Evolutionary conservation across 2,888 invertebrate species (phyloP).

Genomic region (Fissipunctia ypsillon): DNA sequence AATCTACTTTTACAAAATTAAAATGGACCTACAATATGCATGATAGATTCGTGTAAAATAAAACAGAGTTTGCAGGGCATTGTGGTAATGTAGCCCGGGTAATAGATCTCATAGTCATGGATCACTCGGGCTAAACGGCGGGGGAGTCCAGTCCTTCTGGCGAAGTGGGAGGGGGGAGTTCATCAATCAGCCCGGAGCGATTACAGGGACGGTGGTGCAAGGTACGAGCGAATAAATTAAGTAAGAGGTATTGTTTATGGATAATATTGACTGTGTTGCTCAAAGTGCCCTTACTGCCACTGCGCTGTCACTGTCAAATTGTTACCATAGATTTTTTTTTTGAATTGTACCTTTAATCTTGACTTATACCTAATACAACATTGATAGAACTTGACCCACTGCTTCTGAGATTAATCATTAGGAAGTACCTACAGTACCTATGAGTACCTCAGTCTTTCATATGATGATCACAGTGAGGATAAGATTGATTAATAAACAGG

Average conservation of each 20-base stretch:
- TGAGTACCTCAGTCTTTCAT: no score
- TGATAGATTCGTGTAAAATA: conserved; percentile 73
- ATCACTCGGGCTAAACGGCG: conserved; percentile 82
- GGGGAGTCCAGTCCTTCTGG: conserved; percentile 69
- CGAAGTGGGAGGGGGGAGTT: conserved; percentile 77
- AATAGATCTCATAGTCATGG: conserved; percentile 86
- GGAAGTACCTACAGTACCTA: no score
- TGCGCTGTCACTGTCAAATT: not conserved
- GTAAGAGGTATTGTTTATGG: not conserved
- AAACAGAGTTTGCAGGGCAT: conserved; percentile 71
- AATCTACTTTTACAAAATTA: conserved; percentile 14
- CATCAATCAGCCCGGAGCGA: conserved; percentile 90
- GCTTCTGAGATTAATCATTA: no score
- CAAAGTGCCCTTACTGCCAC: no score
- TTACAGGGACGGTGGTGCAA: conserved; percentile 79
- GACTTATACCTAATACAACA: no score
- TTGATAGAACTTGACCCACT: no score
- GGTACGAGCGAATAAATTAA: conserved; percentile 32
- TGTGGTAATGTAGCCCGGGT: conserved; percentile 80
- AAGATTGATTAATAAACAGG: not conserved
- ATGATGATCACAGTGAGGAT: not conserved
- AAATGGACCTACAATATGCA: conserved; percentile 42
- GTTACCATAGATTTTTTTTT: no score
- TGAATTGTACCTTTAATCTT: no score
- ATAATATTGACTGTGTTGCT: not conserved